Conservation (phyloP, 2,888 invertebrate genomes). For the Yponomeuta evonymella region DNA sequence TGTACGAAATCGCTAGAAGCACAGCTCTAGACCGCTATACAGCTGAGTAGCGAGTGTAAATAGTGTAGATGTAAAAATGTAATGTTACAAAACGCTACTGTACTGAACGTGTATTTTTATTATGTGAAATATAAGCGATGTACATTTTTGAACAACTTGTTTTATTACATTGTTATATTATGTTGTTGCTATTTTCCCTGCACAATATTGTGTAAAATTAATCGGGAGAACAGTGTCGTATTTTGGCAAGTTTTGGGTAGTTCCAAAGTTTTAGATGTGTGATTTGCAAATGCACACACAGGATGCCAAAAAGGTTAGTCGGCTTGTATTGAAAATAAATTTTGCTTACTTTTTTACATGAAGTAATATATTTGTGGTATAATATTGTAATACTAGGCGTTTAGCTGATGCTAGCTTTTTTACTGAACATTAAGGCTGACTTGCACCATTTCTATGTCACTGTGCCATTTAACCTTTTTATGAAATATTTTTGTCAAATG, state of each 20-base stretch:
- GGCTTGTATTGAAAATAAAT: background rate
- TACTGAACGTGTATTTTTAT: constrained; percentile 61
- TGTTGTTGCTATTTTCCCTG: constrained; percentile 12
- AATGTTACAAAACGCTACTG: constrained; percentile 38
- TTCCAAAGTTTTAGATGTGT: background rate
- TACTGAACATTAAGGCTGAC: background rate
- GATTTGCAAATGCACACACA: background rate
- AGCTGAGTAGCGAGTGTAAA: constrained; percentile 7
- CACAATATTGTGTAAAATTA: background rate
- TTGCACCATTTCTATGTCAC: too few species aligned
- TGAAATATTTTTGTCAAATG: too few species aligned
- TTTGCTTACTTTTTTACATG: background rate
- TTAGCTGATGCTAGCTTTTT: background rate
- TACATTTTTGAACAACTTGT: constrained; percentile 57
- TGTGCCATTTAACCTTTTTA: too few species aligned
- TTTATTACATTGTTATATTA: constrained; percentile 43
- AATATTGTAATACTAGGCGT: background rate
- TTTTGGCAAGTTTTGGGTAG: background rate
- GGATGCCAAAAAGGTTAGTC: constrained; percentile 18
- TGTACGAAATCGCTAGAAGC: background rate
- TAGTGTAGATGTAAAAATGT: constrained; percentile 38
- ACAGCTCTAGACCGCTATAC: background rate
- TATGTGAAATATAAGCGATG: constrained; percentile 70
- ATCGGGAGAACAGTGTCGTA: background rate
- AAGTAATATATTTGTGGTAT: background rate